Evolutionary conservation across 2,797 vertebrate genomes (phyloP).

Genomic region (Sebastes reedi): DNA sequence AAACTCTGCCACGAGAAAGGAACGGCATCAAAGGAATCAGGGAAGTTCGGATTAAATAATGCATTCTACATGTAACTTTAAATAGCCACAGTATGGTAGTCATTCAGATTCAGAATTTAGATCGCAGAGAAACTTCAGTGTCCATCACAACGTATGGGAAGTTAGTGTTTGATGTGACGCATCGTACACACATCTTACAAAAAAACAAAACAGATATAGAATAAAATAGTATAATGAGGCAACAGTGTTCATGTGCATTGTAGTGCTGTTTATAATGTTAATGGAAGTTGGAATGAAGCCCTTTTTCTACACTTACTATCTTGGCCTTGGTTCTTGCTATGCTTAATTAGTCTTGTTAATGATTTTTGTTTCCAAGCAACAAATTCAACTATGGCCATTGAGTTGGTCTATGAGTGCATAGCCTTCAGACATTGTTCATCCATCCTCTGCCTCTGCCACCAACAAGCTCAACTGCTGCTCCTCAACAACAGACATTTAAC

Average conservation of each 20-base stretch:
- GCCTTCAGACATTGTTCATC: background rate
- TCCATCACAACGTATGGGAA: background rate
- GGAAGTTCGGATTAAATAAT: constrained; percentile 64
- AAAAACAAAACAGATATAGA: background rate
- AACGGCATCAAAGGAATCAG: constrained; percentile 66
- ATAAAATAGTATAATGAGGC: background rate
- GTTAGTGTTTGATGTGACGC: constrained; percentile 5
- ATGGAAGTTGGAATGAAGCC: background rate
- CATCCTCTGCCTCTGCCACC: background rate
- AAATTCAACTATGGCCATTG: constrained; percentile 15
- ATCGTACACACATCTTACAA: background rate
- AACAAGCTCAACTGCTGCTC: background rate
- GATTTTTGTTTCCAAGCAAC: constrained; percentile 41
- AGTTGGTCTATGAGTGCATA: constrained; percentile 5
- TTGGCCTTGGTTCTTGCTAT: background rate
- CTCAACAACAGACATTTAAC: background rate
- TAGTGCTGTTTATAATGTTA: background rate
- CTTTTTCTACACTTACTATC: background rate
- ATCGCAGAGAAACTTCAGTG: constrained; percentile 13
- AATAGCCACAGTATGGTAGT: constrained; percentile 40
- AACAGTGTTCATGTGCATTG: background rate
- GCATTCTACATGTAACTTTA: constrained; percentile 58
- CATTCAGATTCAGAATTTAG: constrained; percentile 8
- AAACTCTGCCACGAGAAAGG: constrained; percentile 42
- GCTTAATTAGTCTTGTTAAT: constrained; percentile 35